A percentile compares a stretch with the other conserved stretches of the same genome.
These are phyloP conservation scores for Maccullochella peelii DNA, from an alignment of 2,113 vertebrate genomes.

Conservation along the genomic window DNA sequence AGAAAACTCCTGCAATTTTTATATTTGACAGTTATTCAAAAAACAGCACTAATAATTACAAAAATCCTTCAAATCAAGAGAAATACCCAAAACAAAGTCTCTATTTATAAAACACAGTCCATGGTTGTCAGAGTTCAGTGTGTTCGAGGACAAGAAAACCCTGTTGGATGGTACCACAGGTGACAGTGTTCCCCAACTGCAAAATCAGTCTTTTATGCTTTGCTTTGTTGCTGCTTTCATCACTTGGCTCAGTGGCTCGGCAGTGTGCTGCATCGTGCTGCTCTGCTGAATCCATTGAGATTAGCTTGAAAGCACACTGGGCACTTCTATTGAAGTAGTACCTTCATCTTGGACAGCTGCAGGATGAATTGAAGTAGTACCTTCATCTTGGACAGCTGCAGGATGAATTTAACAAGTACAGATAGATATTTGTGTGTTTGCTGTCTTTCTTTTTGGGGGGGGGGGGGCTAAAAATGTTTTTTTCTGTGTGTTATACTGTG, in stretches of 20 bases:
- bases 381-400: conserved; percentile 12
- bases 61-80: neutral
- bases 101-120: neutral
- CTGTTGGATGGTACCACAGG: conserved; percentile 25
- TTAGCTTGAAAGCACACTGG: conserved; percentile 38
- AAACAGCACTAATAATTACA: neutral
- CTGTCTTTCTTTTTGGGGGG: neutral
- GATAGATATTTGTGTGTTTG: neutral
- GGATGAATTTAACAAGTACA: conserved; percentile 10
- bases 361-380: conserved; percentile 2
- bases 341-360: conserved; percentile 11
- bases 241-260: conserved; percentile 46
- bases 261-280: conserved; percentile 20
- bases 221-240: conserved; percentile 57
- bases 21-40: neutral
- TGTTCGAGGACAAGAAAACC: conserved; percentile 21
- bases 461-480: neutral
- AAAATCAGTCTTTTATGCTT: conserved; percentile 49
- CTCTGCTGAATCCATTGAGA: conserved; percentile 51
- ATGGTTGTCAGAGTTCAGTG: neutral
- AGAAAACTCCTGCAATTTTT: neutral
- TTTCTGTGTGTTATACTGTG: neutral
- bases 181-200: conserved; percentile 29
- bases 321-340: neutral
- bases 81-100: neutral